A percentile compares a stretch with the other conserved stretches of the same genome.
These are phyloP conservation scores for Latheticus oryzae DNA, from an alignment of 2,888 invertebrate species.

Conservation along the genomic window DNA sequence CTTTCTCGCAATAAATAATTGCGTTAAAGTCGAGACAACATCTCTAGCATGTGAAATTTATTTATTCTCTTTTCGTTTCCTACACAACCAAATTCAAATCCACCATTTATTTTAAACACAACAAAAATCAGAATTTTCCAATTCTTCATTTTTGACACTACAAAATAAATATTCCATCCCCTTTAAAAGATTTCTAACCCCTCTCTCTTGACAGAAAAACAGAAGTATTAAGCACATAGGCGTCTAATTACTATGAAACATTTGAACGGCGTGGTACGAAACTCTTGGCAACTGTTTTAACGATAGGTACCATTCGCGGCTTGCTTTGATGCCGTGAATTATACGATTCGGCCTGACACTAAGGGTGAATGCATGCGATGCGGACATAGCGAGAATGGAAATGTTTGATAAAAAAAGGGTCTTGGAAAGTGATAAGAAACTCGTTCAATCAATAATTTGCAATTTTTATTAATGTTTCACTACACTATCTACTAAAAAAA, in stretches of 20 bases:
- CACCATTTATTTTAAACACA: too few relatives aligned
- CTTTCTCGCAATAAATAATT: constrained; percentile 44
- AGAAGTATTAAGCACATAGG: constrained; percentile 55
- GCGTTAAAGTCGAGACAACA: constrained; percentile 43
- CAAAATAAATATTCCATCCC: constrained; percentile 29
- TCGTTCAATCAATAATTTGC: too few relatives aligned
- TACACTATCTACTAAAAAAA: too few relatives aligned
- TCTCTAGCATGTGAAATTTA: constrained; percentile 49
- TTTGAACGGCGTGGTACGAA: constrained; percentile 59
- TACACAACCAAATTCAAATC: constrained; percentile 46
- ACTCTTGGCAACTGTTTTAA: constrained; percentile 56
- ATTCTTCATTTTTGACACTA: constrained; percentile 33
- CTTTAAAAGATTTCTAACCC: constrained; percentile 46
- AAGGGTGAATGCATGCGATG: constrained; percentile 59
- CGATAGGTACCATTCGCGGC: constrained; percentile 52
- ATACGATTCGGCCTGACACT: constrained; percentile 59
- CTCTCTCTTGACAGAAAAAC: constrained; percentile 48
- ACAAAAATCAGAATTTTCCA: too few relatives aligned
- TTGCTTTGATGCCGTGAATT: constrained; percentile 55
- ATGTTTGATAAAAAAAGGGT: too few relatives aligned
- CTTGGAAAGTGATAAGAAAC: too few relatives aligned
- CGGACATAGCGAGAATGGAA: constrained; percentile 49
- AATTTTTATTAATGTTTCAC: too few relatives aligned
- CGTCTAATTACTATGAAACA: constrained; percentile 56
- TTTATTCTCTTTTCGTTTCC: constrained; percentile 44